phyloP scores from a whole-genome alignment of 2,888 invertebrate genomes.

The Cremastinae sp. region DNA sequence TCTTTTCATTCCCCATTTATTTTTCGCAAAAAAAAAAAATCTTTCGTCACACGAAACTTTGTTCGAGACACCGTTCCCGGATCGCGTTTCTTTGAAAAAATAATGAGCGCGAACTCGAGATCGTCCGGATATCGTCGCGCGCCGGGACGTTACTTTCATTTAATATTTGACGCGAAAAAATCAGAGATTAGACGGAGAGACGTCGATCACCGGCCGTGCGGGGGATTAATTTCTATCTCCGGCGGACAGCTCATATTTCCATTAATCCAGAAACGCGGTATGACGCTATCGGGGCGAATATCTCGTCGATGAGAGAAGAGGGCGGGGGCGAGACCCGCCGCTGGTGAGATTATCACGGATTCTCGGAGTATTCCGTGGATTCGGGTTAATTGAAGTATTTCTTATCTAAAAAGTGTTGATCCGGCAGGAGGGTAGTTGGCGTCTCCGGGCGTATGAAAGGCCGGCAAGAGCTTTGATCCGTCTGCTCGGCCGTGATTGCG shows the following conservation, averaged over 20 bases:
- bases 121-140: neutral
- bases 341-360: neutral
- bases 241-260: slow-evolving; percentile 62
- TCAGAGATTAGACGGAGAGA: neutral
- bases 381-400: slow-evolving; percentile 78
- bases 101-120: slow-evolving; percentile 37
- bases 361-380: slow-evolving; percentile 42
- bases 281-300: slow-evolving; percentile 23
- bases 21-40: slow-evolving; percentile 32
- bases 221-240: slow-evolving; percentile 24
- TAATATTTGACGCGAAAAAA: too few species aligned
- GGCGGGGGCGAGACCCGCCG: slow-evolving; percentile 1
- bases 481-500: slow-evolving; percentile 78
- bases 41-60: slow-evolving; percentile 42
- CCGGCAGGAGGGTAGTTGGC: slow-evolving; percentile 67
- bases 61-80: slow-evolving; percentile 21
- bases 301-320: slow-evolving; percentile 24
- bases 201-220: neutral
- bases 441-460: too few species aligned
- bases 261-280: slow-evolving; percentile 63
- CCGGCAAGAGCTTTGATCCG: slow-evolving; percentile 75
- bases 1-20: slow-evolving; percentile 5
- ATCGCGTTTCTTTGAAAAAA: slow-evolving; percentile 30
- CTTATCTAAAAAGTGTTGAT: slow-evolving; percentile 80
- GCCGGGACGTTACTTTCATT: too few species aligned